These are phyloP conservation scores for Catharus bicknelli DNA, from an alignment of 2,113 vertebrate genomes.

Conservation along the genomic window DNA sequence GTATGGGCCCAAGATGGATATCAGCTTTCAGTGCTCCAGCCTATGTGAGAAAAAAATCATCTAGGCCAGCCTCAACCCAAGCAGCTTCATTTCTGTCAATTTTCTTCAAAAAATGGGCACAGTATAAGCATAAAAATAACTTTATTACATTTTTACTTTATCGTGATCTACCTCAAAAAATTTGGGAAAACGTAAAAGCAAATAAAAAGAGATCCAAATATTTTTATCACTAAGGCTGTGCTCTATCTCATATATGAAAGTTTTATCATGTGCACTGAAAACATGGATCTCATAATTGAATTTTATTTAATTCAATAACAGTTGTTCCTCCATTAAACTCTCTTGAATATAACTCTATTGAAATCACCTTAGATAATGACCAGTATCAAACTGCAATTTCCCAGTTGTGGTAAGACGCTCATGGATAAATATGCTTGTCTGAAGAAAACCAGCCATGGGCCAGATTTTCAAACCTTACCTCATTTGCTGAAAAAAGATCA, in stretches of 20 bases:
- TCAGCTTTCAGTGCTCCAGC: not conserved
- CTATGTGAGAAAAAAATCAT: not conserved
- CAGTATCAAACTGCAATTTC: not conserved
- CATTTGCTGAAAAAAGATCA: not conserved
- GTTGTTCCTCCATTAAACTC: not conserved
- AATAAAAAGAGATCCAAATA: not conserved
- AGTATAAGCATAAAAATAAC: not conserved
- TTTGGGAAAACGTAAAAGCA: not conserved
- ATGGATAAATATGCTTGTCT: not conserved
- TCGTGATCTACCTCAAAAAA: not conserved
- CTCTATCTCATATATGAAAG: not conserved
- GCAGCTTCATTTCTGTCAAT: not conserved
- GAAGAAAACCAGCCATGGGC: not conserved
- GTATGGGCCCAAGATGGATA: not conserved
- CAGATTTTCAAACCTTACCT: not conserved
- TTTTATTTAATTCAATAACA: not conserved
- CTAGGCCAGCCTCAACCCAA: not conserved
- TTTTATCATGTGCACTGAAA: not conserved
- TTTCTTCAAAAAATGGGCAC: not conserved
- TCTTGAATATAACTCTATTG: not conserved
- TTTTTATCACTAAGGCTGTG: not conserved
- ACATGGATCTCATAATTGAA: not conserved
- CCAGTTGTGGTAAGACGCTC: not conserved
- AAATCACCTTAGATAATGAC: not conserved
- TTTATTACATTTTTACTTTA: not conserved